Base-by-base conservation (phyloP, 2,113 vertebrate genomes). In the Crotalus helleri region DNA sequence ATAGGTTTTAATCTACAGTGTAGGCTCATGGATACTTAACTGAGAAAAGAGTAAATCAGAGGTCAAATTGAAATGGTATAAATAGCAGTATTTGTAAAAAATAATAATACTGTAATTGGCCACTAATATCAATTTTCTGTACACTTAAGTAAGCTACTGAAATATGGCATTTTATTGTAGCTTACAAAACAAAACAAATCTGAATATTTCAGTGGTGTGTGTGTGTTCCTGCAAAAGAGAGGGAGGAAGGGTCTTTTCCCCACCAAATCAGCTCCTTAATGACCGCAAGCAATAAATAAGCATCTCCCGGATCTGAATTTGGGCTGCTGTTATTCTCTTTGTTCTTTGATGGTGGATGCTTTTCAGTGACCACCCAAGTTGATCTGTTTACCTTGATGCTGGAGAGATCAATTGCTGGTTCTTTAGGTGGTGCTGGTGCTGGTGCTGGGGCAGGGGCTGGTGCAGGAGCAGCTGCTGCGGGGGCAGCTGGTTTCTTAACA, bases 401-500 rank as follows among this genome's bases (percentile, higher is more conserved):
- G 96, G 98, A 98, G 92, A 98, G 98, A 92, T 98, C 97, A 24
- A 98, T 97, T 91, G 97, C 93, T 0, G 97, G 97, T 92, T 98
- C 97, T 95, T 98, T 98, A 95, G 97, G 91, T 92, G 97, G 96
- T 1, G 94, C 97, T 0, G 97, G 95, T 2, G 97, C 97, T 0
- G 98, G 97, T 0, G 98, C 97, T 0, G 97, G 97, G 0, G 98
- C 97, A 0, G 97, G 91, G 0, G 98, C 97, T 0, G 98, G 95
- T 0, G 96, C 93, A 0, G 97, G 94, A 0, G 97, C 97, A 89
- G 95, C 91, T 3, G 95, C 91, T 3, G 93, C 95, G 0, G 97
- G 96, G 0, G 97, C 93, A 0, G 97, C 95, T 0, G 98, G 97
- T 92, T 98, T 98, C 98, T 98, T 98, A 95, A 97, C 97, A 0